phyloP scores from a whole-genome alignment of 2,113 vertebrate genomes.

The Sapajus apella region DNA sequence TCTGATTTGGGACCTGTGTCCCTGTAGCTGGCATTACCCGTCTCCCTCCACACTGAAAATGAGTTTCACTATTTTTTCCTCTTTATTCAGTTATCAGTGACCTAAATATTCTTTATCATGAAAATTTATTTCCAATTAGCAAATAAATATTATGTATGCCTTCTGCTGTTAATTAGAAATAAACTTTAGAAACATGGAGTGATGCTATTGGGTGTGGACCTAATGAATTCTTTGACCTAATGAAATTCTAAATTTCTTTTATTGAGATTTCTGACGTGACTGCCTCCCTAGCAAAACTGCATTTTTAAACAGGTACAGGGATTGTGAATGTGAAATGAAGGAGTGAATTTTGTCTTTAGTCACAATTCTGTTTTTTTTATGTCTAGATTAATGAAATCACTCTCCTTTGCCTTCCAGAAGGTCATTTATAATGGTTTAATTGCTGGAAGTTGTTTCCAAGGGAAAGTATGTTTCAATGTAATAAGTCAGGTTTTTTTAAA shows the following conservation, averaged over 20 bases:
- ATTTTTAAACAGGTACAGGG: not conserved
- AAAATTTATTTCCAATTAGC: not conserved
- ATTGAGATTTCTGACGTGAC: not conserved
- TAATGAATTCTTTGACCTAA: not conserved
- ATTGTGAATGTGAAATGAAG: not conserved
- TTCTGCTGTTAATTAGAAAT: not conserved
- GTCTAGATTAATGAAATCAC: not conserved
- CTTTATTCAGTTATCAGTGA: not conserved
- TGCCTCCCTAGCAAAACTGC: not conserved
- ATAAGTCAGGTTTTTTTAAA: not conserved
- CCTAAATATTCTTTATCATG: not conserved
- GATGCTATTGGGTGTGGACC: not conserved
- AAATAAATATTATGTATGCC: not conserved
- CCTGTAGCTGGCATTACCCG: rapidly evolving
- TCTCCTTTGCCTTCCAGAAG: not conserved
- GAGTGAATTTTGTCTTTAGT: not conserved
- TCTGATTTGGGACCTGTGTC: not conserved
- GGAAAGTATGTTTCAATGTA: not conserved
- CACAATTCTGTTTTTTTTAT: not conserved
- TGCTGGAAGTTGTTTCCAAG: not conserved
- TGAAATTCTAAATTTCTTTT: constrained; percentile 18
- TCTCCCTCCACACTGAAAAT: not conserved
- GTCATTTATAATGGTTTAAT: not conserved
- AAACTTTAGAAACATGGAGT: not conserved
- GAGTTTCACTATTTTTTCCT: not conserved